Evolutionary conservation across 1,140 invertebrate species (phyloP), one percentile per base, ranked within the genome.

Genomic region (Sitophilus oryzae): DNA sequence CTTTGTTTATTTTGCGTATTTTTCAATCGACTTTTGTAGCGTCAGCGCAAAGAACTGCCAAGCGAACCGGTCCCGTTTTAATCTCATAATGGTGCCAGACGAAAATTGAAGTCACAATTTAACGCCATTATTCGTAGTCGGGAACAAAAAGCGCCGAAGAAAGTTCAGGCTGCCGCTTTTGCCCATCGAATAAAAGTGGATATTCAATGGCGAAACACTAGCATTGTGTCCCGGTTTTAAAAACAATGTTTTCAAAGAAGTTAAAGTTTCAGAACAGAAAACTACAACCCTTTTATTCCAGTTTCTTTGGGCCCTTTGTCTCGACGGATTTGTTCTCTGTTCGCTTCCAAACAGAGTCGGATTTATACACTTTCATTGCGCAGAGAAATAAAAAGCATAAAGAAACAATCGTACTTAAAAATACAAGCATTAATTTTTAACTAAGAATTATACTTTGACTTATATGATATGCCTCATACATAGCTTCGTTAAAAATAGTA

Each of bases 261-360:
- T 56, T 60, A 54, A 60, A 60, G 47, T 56, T 60, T 52, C 52
- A 47, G 48, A 58, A 54, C 58, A 52, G 41, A 46, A 54, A 60
- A 60, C 52, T 60, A 60, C 49, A 60, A 60, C 58, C 58, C 48
- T 60, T 60, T 56, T 48, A 52, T 60, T 53, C 44, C 40, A 47
- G 49, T 60, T 60, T 56, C 58, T 56, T 60, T 60, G 25, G 53
- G 49, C 16, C 41, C 38, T 60, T 60, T 60, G 58, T 60, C 25
- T 41, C 37, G 52, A 56, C 47, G 54, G 47, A 47, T 56, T 56
- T 50, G 46, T 36, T 37, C 40, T 25, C 30, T 14, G 19, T 11
- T 30, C 23, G 21, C 30, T 25, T 42, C 36, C 15, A 15, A 44
- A 51, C 47, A 60, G 42, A 47, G 42, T 14, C 41, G 46, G 51